A percentile compares a stretch with the other conserved stretches of the same genome.
Evolutionary conservation across 2,797 vertebrate genomes (phyloP).

Genomic region (Atherinosoma microstoma): DNA sequence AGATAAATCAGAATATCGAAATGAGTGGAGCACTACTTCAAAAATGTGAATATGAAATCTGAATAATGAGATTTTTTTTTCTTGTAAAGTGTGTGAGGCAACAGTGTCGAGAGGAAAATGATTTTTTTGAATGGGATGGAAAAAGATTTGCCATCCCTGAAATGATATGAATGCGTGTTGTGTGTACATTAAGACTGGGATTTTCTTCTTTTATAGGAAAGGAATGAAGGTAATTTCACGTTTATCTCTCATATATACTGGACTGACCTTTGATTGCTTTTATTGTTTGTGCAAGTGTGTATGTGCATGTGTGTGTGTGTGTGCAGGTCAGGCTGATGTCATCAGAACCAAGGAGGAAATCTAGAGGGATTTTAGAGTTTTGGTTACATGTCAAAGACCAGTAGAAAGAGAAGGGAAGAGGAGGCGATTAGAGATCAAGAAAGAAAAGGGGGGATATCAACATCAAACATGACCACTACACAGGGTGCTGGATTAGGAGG

Average conservation of each 20-base stretch:
- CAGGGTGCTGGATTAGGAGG: constrained; percentile 88
- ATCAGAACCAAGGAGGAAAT: constrained; percentile 82
- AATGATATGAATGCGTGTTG: constrained; percentile 41
- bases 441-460: constrained; percentile 81
- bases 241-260: constrained; percentile 76
- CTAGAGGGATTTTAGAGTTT: constrained; percentile 84
- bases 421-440: constrained; percentile 66
- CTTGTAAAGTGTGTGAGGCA: constrained; percentile 43
- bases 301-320: constrained; percentile 55
- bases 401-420: constrained; percentile 66
- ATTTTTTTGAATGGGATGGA: constrained; percentile 42
- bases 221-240: constrained; percentile 61
- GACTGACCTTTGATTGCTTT: constrained; percentile 47
- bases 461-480: constrained; percentile 92
- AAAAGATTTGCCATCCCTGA: constrained; percentile 53
- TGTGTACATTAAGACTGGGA: constrained; percentile 41
- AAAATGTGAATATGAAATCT: constrained; percentile 35
- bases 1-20: constrained; percentile 37
- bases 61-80: constrained; percentile 37
- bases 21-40: constrained; percentile 40
- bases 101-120: constrained; percentile 31
- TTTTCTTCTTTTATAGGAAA: constrained; percentile 47
- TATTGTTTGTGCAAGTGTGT: constrained; percentile 58
- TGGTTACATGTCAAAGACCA: constrained; percentile 81
- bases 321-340: constrained; percentile 77